Evolutionary conservation across 2,797 vertebrate species (phyloP).

Genomic region (Danio tinwini): DNA sequence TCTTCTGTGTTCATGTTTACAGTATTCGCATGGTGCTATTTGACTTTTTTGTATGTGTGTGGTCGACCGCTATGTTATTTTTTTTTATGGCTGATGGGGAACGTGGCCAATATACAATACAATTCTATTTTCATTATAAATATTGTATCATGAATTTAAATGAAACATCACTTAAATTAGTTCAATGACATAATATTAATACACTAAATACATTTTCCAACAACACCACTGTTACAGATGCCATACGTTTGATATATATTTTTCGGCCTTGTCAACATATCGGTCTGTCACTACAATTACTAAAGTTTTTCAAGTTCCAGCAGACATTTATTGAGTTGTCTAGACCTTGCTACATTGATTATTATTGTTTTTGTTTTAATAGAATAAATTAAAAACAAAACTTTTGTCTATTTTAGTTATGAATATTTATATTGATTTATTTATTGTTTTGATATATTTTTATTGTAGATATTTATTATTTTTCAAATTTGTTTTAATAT

Average conservation of each 20-base stretch:
- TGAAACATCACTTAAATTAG: no score
- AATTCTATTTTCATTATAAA: background rate
- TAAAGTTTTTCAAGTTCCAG: background rate
- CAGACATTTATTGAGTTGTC: background rate
- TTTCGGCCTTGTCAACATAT: background rate
- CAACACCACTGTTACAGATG: background rate
- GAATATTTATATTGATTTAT: background rate
- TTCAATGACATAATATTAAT: no score
- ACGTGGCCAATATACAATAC: background rate
- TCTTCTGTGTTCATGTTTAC: constrained; percentile 14
- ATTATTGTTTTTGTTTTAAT: no score
- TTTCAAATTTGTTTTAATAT: background rate
- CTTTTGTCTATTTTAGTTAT: no score
- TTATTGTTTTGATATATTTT: background rate
- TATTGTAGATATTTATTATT: background rate
- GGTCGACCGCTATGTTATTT: background rate
- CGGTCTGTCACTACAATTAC: background rate
- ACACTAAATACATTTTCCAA: no score
- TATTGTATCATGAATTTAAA: no score
- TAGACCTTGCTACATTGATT: background rate
- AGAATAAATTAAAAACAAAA: no score
- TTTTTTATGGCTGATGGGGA: background rate
- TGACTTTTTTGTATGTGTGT: background rate
- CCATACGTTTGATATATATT: no score
- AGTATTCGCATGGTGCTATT: constrained; percentile 34